Base-by-base conservation (phyloP, 2,888 invertebrate genomes). In the Rotaria sp. region DNA sequence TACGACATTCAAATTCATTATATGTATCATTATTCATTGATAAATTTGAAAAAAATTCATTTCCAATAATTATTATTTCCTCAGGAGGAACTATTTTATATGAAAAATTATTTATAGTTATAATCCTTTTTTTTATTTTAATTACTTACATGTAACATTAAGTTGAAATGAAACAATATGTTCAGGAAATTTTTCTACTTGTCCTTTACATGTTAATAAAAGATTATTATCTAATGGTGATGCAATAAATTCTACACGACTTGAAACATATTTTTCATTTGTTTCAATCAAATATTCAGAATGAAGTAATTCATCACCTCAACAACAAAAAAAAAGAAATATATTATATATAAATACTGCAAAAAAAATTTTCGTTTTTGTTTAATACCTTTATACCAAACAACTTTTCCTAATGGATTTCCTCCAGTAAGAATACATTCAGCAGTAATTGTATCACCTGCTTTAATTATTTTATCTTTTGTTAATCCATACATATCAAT, bases 351-450 rank as follows among this genome's bases (percentile, higher is more conserved):
- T 8, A 1, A 50, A 50, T 50, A 18, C 18, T 1, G 10, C 5
- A 26, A 38, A 75, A 75, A 0, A 24, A 11, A 59, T 41, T 85
- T 85, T 48, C n/a, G 26, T 26, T 96, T 5, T 52, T 24, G 8
- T 24, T 24, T 52, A 8, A 24, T 95, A 90, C 95, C 93, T 15
- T 94, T 93, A 0, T 94, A 95, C 97, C 97, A 97, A 89, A 95
- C 94, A 84, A 97, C 93, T 90, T 96, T 95, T 0, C 97, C 96
- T 21, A 96, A 95, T 7, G 99, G 99, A 92, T 99, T 99, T 0
- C 99, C 99, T 10, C 97, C 97, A 41, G 95, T 93, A 87, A 97
- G 96, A 86, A 95, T 93, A 92, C 99, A 99, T 88, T 94, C 94
- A 89, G 97, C 93, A 89, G 95, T 95, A 26, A 97, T 93, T 86